Evolutionary conservation across 2,113 vertebrate genomes (phyloP).

Genomic region (Atlantisia rogersi): DNA sequence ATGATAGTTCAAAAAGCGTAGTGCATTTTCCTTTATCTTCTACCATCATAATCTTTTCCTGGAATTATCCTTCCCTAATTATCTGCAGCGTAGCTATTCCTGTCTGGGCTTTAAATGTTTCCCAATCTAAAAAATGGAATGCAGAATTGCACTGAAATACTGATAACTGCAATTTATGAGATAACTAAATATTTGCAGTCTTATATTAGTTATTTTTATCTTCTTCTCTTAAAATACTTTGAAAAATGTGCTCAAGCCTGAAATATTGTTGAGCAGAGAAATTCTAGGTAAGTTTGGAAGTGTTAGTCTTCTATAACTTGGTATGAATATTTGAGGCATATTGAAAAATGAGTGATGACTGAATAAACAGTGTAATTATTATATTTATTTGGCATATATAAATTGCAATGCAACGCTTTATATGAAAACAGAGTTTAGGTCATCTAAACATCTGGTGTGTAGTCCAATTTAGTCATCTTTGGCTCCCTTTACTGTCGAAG

Average conservation of each 20-base stretch:
- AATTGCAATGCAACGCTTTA: not conserved
- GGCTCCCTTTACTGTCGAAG: not conserved
- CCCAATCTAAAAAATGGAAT: not conserved
- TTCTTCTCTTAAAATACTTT: not conserved
- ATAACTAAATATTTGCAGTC: not conserved
- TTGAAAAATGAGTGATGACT: not conserved
- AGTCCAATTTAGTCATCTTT: not conserved
- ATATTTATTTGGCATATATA: not conserved
- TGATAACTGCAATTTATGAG: not conserved
- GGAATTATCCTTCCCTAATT: not conserved
- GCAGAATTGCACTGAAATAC: not conserved
- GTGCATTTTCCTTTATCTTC: not conserved
- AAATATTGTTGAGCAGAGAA: not conserved
- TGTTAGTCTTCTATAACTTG: not conserved
- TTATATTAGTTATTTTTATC: not conserved
- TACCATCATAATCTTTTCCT: not conserved
- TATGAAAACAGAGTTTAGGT: not conserved
- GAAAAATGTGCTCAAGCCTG: not conserved
- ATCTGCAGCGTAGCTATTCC: not conserved
- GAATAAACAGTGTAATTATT: not conserved
- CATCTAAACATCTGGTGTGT: not conserved
- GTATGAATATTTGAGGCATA: not conserved
- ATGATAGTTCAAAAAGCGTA: not conserved
- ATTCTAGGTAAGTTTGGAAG: not conserved
- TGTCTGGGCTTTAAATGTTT: not conserved